phyloP scores from a whole-genome alignment of 2,888 invertebrate species.

The Sacculina carcini region DNA sequence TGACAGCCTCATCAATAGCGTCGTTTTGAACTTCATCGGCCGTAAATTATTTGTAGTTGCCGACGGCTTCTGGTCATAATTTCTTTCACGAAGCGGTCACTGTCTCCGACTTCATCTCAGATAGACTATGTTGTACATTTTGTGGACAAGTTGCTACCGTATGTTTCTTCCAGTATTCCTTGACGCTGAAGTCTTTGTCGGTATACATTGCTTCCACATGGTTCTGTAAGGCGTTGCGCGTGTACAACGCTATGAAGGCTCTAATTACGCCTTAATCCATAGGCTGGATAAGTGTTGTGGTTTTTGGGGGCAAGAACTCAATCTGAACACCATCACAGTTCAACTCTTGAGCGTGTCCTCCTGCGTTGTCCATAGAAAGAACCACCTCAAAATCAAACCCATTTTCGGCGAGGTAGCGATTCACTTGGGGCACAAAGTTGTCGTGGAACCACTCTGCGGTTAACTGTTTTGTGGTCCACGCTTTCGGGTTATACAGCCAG shows the following conservation, averaged over 20 bases:
- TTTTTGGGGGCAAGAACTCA: constrained; percentile 12
- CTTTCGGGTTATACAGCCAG: constrained; percentile 13
- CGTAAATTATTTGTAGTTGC: too few species aligned
- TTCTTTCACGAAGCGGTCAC: too few species aligned
- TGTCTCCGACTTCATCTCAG: too few species aligned
- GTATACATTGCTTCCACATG: constrained; percentile 8
- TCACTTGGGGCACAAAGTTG: constrained; percentile 10
- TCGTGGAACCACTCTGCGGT: constrained; percentile 11
- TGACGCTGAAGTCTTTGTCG: too few species aligned
- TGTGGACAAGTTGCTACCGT: too few species aligned
- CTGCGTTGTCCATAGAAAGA: constrained; percentile 12
- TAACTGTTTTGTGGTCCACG: constrained; percentile 12
- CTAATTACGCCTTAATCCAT: constrained; percentile 5
- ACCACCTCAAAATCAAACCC: constrained; percentile 9
- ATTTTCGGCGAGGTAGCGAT: constrained; percentile 1
- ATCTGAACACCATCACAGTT: constrained; percentile 10
- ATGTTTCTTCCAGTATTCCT: too few species aligned
- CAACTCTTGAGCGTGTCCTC: constrained; percentile 12
- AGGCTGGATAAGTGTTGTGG: constrained; percentile 4
- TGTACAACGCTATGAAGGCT: constrained; percentile 13
- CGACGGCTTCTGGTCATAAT: too few species aligned
- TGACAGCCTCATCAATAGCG: too few species aligned
- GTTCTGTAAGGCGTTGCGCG: constrained; percentile 5
- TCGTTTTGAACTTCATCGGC: too few species aligned
- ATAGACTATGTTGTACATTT: too few species aligned